phyloP scores from a whole-genome alignment of 2,888 invertebrate species.

The Xestia ashworthii region DNA sequence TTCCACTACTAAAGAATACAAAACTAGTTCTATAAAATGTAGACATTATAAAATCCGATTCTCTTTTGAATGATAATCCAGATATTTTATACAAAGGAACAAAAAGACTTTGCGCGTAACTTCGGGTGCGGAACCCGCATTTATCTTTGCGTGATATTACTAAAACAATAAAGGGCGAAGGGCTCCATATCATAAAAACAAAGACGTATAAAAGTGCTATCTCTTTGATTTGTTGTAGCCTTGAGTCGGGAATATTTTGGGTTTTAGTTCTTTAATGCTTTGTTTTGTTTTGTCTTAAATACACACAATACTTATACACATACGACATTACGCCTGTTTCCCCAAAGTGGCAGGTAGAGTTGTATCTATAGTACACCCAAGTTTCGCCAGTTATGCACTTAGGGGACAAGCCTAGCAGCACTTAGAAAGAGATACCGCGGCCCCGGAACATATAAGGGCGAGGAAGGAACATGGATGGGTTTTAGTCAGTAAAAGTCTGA shows the following conservation, averaged over 20 bases:
- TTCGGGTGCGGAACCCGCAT: conserved; percentile 47
- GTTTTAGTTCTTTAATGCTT: conserved; percentile 17
- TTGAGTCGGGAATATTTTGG: conserved; percentile 43
- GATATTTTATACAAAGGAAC: conserved; percentile 42
- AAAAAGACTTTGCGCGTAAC: conserved; percentile 22
- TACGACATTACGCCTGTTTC: background rate
- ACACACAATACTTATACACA: background rate
- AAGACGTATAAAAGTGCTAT: conserved; percentile 66
- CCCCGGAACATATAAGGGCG: no score
- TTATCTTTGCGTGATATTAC: conserved; percentile 66
- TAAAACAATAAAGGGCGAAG: conserved; percentile 69
- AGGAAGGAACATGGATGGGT: no score
- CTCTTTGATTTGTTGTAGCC: conserved; percentile 65
- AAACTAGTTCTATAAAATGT: background rate
- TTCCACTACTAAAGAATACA: background rate
- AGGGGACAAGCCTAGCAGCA: background rate
- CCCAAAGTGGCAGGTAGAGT: no score
- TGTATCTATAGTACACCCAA: background rate
- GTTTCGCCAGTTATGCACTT: background rate
- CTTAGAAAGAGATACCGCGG: no score
- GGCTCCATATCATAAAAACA: conserved; percentile 67
- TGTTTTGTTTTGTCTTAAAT: conserved; percentile 20
- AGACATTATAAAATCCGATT: conserved; percentile 8
- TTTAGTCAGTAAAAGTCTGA: no score
- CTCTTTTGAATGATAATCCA: conserved; percentile 41